Conservation (phyloP, 2,113 vertebrate genomes). For the Lipophrys pholis region DNA sequence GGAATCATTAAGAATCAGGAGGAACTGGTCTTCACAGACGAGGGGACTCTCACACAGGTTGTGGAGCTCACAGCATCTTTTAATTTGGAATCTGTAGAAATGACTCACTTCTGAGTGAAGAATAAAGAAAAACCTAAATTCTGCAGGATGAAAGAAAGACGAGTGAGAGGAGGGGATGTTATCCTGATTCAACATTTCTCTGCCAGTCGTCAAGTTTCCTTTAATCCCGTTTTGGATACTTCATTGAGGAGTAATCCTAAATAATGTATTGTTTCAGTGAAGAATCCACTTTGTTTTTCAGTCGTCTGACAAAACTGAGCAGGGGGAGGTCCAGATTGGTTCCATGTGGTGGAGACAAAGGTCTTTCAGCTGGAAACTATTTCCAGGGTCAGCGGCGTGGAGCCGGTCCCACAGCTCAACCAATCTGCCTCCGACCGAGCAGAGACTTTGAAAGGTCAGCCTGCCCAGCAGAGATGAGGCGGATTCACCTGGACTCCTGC, state of each 20-base stretch:
- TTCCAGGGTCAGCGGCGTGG: slow-evolving; percentile 40
- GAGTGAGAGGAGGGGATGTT: background rate
- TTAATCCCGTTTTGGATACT: slow-evolving; percentile 17
- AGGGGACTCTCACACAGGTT: no score
- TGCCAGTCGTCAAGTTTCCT: slow-evolving; percentile 2
- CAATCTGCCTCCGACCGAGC: slow-evolving; percentile 24
- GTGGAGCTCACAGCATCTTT: slow-evolving; percentile 30
- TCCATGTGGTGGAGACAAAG: slow-evolving; percentile 36
- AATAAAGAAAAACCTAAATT: slow-evolving; percentile 44
- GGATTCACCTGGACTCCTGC: background rate
- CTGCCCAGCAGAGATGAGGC: background rate
- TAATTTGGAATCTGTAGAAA: background rate
- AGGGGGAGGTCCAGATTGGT: slow-evolving; percentile 30
- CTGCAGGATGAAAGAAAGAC: slow-evolving; percentile 27
- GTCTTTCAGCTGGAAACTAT: slow-evolving; percentile 48
- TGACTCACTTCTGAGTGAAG: slow-evolving; percentile 32
- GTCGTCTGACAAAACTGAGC: slow-evolving; percentile 1
- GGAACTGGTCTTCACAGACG: no score
- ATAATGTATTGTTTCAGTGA: no score
- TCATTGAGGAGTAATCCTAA: no score
- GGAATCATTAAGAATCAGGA: no score
- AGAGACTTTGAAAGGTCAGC: slow-evolving; percentile 10
- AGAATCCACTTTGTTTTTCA: no score
- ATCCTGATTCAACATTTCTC: slow-evolving; percentile 9
- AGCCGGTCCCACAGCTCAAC: background rate